phyloP scores from a whole-genome alignment of 2,888 invertebrate species.

The Drepanosiphum platanoidis region DNA sequence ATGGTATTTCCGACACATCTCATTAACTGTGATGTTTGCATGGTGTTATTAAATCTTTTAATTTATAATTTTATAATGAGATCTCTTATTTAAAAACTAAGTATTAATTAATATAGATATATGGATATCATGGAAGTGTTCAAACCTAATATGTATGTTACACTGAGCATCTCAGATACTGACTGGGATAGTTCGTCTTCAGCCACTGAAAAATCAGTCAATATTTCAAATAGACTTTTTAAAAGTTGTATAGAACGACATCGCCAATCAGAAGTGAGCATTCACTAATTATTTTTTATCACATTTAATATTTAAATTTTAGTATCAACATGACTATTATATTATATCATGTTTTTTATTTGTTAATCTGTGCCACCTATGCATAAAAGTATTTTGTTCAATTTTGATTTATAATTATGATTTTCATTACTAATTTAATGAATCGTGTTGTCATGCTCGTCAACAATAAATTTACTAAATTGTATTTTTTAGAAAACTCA shows the following conservation, averaged over 20 bases:
- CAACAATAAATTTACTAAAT: too few species aligned
- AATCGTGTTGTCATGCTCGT: too few species aligned
- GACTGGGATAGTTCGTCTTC: constrained; percentile 76
- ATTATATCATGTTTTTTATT: too few species aligned
- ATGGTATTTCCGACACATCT: too few species aligned
- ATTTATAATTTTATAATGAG: not conserved
- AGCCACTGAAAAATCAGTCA: constrained; percentile 77
- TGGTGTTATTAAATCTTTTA: too few species aligned
- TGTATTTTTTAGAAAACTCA: too few species aligned
- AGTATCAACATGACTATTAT: too few species aligned
- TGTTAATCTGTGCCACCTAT: too few species aligned
- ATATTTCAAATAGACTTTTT: constrained; percentile 76
- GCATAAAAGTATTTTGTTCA: not conserved
- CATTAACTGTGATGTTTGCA: too few species aligned
- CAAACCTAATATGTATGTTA: constrained; percentile 84
- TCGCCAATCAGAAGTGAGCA: constrained; percentile 69
- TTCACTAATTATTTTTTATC: not conserved
- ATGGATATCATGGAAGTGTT: constrained; percentile 81
- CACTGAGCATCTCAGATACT: constrained; percentile 82
- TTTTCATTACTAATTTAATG: too few species aligned
- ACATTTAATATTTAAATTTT: not conserved
- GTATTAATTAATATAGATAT: constrained; percentile 70
- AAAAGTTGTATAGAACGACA: constrained; percentile 77
- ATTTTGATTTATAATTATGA: not conserved
- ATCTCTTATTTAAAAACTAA: not conserved